Conservation (phyloP, 1,140 invertebrate species). For the Fopius arisanus region DNA sequence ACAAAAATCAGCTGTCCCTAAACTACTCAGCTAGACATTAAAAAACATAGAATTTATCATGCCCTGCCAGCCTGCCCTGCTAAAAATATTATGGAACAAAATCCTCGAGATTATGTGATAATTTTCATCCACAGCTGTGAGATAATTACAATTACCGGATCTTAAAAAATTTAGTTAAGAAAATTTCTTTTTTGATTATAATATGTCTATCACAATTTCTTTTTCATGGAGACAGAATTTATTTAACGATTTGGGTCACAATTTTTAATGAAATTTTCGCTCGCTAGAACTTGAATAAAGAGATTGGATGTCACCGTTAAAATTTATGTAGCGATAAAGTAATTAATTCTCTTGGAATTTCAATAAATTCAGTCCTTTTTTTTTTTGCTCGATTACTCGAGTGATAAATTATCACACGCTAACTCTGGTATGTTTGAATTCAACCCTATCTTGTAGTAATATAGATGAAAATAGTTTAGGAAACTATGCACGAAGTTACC, state of each 20-base stretch:
- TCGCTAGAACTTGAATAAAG: not conserved
- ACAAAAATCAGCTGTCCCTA: constrained; percentile 25
- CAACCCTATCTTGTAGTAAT: not conserved
- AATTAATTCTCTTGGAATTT: constrained; percentile 18
- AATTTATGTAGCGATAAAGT: constrained; percentile 2
- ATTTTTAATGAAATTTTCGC: not conserved
- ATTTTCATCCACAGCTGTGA: too few species aligned
- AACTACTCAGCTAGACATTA: not conserved
- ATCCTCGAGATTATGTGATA: too few species aligned
- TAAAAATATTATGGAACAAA: too few species aligned
- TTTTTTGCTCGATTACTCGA: not conserved
- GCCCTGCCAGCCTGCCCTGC: too few species aligned
- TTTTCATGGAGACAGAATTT: too few species aligned
- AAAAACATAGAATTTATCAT: too few species aligned
- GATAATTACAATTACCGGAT: too few species aligned
- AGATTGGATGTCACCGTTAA: not conserved
- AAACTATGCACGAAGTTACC: not conserved
- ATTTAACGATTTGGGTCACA: not conserved
- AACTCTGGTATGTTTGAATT: not conserved
- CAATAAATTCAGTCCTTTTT: constrained; percentile 16
- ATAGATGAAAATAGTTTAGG: constrained; percentile 18
- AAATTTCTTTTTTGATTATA: too few species aligned
- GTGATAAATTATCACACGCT: constrained; percentile 18
- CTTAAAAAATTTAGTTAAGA: too few species aligned
- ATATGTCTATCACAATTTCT: too few species aligned